Conservation (phyloP, 2,888 invertebrate species). For the Heliconius cydno region DNA sequence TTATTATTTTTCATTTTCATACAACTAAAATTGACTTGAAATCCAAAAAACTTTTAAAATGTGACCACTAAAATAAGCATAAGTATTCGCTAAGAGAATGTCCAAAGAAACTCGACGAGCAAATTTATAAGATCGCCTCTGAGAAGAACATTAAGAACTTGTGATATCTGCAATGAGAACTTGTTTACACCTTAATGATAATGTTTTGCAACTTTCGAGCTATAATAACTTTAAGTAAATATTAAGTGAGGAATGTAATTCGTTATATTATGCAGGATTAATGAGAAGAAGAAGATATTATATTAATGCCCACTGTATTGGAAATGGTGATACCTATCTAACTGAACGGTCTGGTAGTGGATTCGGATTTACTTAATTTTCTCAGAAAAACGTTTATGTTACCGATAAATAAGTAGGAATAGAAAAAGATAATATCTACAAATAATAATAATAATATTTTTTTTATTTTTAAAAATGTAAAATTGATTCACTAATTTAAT, state of each 20-base stretch:
- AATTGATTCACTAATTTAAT: too few species aligned
- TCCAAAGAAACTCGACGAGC: slow-evolving; percentile 40
- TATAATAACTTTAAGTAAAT: slow-evolving; percentile 14
- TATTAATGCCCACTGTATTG: not conserved
- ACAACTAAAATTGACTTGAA: too few species aligned
- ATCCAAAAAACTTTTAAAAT: not conserved
- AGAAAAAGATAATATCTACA: too few species aligned
- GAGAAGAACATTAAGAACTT: slow-evolving; percentile 33
- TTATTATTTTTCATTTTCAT: too few species aligned
- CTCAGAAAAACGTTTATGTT: not conserved
- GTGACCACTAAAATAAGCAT: slow-evolving; percentile 46
- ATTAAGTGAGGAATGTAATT: slow-evolving; percentile 9
- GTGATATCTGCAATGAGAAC: slow-evolving; percentile 34
- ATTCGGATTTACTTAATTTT: not conserved
- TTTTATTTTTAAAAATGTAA: too few species aligned
- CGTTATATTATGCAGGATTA: not conserved
- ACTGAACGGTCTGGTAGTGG: not conserved
- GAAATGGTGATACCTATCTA: not conserved
- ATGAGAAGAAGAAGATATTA: not conserved
- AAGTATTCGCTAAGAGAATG: slow-evolving; percentile 40
- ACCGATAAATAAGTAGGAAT: not conserved
- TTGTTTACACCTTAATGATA: slow-evolving; percentile 35
- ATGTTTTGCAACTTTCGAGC: slow-evolving; percentile 23
- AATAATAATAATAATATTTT: too few species aligned
- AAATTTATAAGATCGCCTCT: slow-evolving; percentile 39